Base-by-base conservation (phyloP, 2,888 invertebrate species). In the Loripinus fragilis region DNA sequence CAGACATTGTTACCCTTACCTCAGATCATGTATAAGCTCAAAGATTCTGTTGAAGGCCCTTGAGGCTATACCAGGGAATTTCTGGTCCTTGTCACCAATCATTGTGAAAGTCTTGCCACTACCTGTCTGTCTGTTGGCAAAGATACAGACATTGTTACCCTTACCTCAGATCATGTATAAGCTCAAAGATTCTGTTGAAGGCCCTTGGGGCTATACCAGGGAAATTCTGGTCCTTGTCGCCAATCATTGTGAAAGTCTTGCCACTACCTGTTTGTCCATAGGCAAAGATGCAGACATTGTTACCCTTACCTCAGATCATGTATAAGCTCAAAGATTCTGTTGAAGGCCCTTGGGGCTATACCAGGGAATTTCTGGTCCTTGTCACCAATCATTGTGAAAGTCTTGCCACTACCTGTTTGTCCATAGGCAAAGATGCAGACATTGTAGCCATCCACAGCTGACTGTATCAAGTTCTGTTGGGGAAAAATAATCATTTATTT, bases 381-480 rank as follows among this genome's bases (percentile, higher is more conserved):
- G 78, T 91, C 93, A 64, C 93, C 95, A 68, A 94, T 94, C 92
- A 95, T 94, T 15, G 95, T 95, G 88, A 93, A 94, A 0, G 95
- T 95, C 86, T 95, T 95, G 52, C 94, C 94, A 76, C 94, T 94
- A 50, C 95, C 99, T 2, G 99, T 99, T 94, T 99, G 99, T 0
- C 99, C 99, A 94, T 99, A 99, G 12, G 99, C 99, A 94, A 99
- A 99, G 94, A 99, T 99, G 94, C 99, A 99, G 81, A 99, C 99
- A 94, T 99, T 99, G 95, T 99, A 99, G 95, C 95, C 99, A 94
- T 99, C 98, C 93, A 99, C 99, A 71, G 99, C 98, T 94, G 94
- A 94, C 85, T 95, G 94, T 50, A 95, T 93, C 75, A 94, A 87
- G 78, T 94, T 94, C 94, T 94, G 89, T 23, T 84, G 78, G 68